Conservation (phyloP, 2,797 vertebrate species). For the Hydrophis major region DNA sequence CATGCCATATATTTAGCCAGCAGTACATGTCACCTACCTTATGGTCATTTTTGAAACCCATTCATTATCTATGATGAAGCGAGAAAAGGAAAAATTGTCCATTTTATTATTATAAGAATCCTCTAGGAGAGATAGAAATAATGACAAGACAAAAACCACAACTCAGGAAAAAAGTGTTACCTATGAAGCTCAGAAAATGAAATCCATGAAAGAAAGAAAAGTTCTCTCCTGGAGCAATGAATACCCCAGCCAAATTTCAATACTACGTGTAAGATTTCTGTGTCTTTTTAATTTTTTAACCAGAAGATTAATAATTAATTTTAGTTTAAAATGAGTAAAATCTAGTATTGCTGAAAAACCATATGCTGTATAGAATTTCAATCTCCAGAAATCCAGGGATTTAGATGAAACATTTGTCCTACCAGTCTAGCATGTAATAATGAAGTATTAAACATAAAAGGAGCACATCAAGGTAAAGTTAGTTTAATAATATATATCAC, state of each 20-base stretch:
- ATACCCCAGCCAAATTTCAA: background rate
- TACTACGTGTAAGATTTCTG: background rate
- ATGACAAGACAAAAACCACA: background rate
- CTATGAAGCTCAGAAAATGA: background rate
- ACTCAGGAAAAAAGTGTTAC: background rate
- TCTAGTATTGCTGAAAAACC: background rate
- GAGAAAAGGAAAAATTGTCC: background rate
- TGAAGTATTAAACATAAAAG: background rate
- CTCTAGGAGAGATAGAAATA: background rate
- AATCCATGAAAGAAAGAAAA: background rate
- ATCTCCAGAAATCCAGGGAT: background rate
- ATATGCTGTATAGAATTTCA: background rate
- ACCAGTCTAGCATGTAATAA: background rate
- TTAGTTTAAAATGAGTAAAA: background rate
- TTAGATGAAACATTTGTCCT: background rate
- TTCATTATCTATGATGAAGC: background rate
- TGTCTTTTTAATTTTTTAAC: background rate
- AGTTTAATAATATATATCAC: constrained; percentile 1
- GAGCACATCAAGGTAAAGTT: background rate
- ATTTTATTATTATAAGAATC: background rate
- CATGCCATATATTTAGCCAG: background rate
- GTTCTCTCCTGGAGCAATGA: background rate
- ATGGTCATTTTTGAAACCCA: background rate
- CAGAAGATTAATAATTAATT: background rate
- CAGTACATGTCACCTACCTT: background rate